Conservation (phyloP, 2,888 invertebrate species). For the Erebia ligea region DNA sequence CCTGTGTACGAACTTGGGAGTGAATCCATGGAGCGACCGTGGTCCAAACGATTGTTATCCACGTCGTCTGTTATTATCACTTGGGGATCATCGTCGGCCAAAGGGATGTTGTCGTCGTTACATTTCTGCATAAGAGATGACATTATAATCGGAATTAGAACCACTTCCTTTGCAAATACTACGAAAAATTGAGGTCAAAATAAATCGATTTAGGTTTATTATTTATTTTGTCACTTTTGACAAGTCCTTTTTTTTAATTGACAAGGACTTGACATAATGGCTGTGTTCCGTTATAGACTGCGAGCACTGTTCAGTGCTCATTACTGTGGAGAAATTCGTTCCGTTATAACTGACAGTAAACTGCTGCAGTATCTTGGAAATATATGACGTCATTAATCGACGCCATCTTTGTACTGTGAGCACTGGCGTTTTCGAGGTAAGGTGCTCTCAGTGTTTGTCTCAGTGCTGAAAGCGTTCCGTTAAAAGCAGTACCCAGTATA, state of each 20-base stretch:
- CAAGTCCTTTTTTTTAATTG: not conserved
- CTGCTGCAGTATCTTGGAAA: too few species aligned
- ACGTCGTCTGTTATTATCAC: conserved; percentile 93
- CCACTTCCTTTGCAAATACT: not conserved
- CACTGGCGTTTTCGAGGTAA: too few species aligned
- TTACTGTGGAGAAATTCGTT: too few species aligned
- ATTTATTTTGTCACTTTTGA: not conserved
- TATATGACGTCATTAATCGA: too few species aligned
- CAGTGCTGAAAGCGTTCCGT: too few species aligned
- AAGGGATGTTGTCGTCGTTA: conserved; percentile 93
- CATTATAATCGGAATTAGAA: conserved; percentile 47
- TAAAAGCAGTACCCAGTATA: too few species aligned
- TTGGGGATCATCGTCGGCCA: conserved; percentile 96
- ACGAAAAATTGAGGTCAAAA: conserved; percentile 33
- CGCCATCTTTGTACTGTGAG: too few species aligned
- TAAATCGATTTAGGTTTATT: conserved; percentile 37
- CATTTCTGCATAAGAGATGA: conserved; percentile 85
- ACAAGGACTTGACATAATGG: too few species aligned
- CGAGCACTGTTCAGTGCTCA: too few species aligned
- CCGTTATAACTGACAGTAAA: too few species aligned
- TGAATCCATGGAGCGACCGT: conserved; percentile 94
- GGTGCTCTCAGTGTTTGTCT: too few species aligned
- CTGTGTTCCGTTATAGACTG: too few species aligned
- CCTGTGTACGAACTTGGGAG: conserved; percentile 93
- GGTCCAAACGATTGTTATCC: conserved; percentile 87